These are phyloP conservation scores for Drosophila parthenogenetica DNA, from an alignment of 2,888 invertebrate species.

Conservation along the genomic window DNA sequence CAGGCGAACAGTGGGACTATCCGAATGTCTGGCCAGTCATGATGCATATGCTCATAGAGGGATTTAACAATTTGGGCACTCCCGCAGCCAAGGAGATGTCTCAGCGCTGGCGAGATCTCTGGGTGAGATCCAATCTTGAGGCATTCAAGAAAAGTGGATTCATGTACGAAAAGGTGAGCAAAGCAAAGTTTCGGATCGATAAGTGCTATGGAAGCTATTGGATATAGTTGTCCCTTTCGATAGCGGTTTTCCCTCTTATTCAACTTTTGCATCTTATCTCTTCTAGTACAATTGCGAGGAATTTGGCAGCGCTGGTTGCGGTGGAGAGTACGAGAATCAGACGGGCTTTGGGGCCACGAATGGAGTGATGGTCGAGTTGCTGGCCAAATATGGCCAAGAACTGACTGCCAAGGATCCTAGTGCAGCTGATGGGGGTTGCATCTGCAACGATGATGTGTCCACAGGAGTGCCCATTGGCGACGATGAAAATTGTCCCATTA, in stretches of 20 bases:
- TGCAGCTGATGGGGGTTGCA: neutral
- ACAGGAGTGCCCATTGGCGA: neutral
- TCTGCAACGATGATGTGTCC: neutral
- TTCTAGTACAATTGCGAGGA: constrained; percentile 87
- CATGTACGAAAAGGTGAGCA: constrained; percentile 93
- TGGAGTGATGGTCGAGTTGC: constrained; percentile 93
- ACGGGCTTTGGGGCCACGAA: constrained; percentile 98
- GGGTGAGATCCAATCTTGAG: constrained; percentile 92
- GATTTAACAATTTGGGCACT: constrained; percentile 89
- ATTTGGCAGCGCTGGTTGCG: constrained; percentile 89
- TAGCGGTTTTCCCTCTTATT: too few species aligned
- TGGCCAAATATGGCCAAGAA: constrained; percentile 88
- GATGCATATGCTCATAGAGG: constrained; percentile 92
- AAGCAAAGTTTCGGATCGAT: too few species aligned
- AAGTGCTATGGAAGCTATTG: too few species aligned
- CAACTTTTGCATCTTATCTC: neutral
- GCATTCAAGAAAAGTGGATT: constrained; percentile 89
- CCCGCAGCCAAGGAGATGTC: constrained; percentile 88
- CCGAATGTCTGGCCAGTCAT: constrained; percentile 98
- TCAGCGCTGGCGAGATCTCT: constrained; percentile 90
- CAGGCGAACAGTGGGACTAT: constrained; percentile 95
- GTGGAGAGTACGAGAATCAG: constrained; percentile 94
- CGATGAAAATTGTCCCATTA: constrained; percentile 25
- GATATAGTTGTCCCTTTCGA: neutral
- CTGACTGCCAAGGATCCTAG: constrained; percentile 35